Evolutionary conservation across 2,888 invertebrate species (phyloP).

Genomic region (Ophion obscuratus): DNA sequence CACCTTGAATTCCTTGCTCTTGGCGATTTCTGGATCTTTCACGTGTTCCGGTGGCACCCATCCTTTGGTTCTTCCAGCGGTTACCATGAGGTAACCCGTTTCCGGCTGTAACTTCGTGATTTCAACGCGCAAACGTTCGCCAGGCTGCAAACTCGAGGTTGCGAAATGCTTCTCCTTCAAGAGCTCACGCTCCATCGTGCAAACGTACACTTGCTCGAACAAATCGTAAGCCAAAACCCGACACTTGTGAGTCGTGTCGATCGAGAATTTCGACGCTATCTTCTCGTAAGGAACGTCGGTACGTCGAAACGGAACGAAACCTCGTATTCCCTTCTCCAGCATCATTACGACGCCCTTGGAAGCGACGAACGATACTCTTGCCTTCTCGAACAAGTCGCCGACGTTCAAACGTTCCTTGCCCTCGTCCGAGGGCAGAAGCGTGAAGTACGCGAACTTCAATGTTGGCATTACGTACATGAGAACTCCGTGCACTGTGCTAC

Average conservation of each 20-base stretch:
- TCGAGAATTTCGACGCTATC: conserved; percentile 83
- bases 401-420: conserved; percentile 83
- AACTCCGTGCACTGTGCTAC: conserved; percentile 73
- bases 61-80: conserved; percentile 73
- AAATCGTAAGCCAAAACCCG: conserved; percentile 88
- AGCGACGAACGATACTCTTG: conserved; percentile 85
- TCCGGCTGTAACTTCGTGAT: conserved; percentile 72
- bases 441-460: conserved; percentile 89
- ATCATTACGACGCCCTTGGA: conserved; percentile 82
- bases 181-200: conserved; percentile 87
- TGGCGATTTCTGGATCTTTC: conserved; percentile 75
- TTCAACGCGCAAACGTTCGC: conserved; percentile 75
- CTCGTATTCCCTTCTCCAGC: conserved; percentile 74
- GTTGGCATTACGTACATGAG: conserved; percentile 89
- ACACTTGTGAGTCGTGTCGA: conserved; percentile 84
- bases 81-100: conserved; percentile 74
- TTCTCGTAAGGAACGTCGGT: conserved; percentile 81
- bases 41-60: conserved; percentile 75
- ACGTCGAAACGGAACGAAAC: conserved; percentile 78
- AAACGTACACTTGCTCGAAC: conserved; percentile 88
- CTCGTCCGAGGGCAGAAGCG: conserved; percentile 80
- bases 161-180: conserved; percentile 86
- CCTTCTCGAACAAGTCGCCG: conserved; percentile 87
- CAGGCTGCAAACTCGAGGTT: conserved; percentile 70
- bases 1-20: conserved; percentile 85